Conservation (phyloP, 2,797 vertebrate genomes). For the Hapalemur alaotrensis region DNA sequence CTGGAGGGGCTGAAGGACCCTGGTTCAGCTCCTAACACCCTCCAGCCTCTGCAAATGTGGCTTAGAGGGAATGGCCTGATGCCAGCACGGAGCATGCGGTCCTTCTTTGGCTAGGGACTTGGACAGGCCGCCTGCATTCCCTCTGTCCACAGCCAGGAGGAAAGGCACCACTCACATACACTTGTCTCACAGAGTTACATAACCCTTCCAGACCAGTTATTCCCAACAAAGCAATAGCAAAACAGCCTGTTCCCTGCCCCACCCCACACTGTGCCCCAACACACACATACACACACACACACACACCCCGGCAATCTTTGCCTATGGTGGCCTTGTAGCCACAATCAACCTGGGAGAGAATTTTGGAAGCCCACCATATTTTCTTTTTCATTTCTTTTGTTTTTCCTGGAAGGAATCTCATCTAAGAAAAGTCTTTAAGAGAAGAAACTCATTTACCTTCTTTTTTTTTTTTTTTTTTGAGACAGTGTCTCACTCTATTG, state of each 20-base stretch:
- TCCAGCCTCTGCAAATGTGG: not conserved
- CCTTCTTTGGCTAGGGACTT: not conserved
- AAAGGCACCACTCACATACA: not conserved
- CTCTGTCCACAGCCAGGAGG: not conserved
- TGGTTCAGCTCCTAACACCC: not conserved
- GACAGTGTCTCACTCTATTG: no score
- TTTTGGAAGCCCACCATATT: not conserved
- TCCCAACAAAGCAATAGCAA: constrained; percentile 14
- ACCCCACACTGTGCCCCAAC: not conserved
- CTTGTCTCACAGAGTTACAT: not conserved
- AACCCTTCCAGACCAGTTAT: constrained; percentile 27
- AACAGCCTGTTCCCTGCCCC: not conserved
- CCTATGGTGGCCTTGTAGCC: not conserved
- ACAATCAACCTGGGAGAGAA: not conserved
- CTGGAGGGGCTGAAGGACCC: not conserved
- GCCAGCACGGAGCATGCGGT: not conserved
- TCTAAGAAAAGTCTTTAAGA: not conserved
- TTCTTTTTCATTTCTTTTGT: not conserved
- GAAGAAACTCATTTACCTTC: not conserved
- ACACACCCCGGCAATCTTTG: not conserved
- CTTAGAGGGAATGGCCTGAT: not conserved
- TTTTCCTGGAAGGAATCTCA: not conserved
- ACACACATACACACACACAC: not conserved
- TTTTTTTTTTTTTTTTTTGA: not conserved
- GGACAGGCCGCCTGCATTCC: not conserved